Conservation (phyloP, 2,113 vertebrate genomes). For the Procavia capensis region DNA sequence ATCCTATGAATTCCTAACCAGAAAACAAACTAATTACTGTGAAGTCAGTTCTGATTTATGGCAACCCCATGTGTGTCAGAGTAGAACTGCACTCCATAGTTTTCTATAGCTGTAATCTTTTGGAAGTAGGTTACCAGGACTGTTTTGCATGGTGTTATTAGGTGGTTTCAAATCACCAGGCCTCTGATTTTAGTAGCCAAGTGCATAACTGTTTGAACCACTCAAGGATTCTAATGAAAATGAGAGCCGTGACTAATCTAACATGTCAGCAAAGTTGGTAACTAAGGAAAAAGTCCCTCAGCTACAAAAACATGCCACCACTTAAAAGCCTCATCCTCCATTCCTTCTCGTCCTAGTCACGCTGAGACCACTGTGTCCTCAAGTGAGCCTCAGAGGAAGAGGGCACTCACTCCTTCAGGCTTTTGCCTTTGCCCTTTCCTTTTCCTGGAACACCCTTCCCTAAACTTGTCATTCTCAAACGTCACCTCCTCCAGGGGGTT, state of each 20-base stretch:
- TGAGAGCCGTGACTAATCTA: not conserved
- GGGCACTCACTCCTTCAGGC: not conserved
- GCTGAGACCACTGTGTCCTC: not conserved
- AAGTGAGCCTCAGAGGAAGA: too few relatives aligned
- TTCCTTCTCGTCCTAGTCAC: not conserved
- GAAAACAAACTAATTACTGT: not conserved
- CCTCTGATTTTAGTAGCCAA: too few relatives aligned
- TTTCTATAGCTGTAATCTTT: too few relatives aligned
- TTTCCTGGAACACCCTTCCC: not conserved
- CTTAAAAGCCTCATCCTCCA: not conserved
- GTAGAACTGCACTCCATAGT: too few relatives aligned
- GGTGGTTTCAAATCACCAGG: too few relatives aligned
- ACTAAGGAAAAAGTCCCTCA: not conserved
- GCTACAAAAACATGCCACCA: rapidly evolving
- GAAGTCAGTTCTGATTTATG: too few relatives aligned
- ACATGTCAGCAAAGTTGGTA: not conserved
- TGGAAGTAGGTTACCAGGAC: too few relatives aligned
- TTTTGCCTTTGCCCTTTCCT: not conserved
- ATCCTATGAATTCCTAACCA: not conserved
- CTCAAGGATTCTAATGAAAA: too few relatives aligned
- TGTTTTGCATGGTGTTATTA: too few relatives aligned
- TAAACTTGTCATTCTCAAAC: not conserved
- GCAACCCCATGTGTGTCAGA: too few relatives aligned
- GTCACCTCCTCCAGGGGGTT: not conserved
- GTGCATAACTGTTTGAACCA: too few relatives aligned